These are phyloP conservation scores for Carcinoscorpius rotundicauda DNA, from an alignment of 1,140 invertebrate genomes.

Conservation along the genomic window DNA sequence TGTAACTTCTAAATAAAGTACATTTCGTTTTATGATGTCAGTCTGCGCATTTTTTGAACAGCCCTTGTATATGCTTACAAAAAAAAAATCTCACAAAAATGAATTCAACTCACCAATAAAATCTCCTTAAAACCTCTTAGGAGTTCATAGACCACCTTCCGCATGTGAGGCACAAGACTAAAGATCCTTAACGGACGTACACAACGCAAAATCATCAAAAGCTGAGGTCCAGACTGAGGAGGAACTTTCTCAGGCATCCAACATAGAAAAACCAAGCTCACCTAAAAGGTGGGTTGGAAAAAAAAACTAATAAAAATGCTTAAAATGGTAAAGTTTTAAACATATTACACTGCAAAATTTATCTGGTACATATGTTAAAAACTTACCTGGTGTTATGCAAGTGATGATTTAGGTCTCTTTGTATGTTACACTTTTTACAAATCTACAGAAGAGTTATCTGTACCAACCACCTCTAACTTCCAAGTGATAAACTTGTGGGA, in stretches of 20 bases:
- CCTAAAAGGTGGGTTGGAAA: constrained; percentile 39
- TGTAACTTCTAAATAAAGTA: too few relatives aligned
- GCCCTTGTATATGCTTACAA: not conserved
- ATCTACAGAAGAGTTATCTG: too few relatives aligned
- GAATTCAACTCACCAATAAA: constrained; percentile 52
- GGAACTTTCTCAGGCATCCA: constrained; percentile 78
- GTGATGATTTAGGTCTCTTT: too few relatives aligned
- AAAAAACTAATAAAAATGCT: not conserved
- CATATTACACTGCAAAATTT: too few relatives aligned
- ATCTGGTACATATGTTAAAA: too few relatives aligned
- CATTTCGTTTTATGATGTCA: too few relatives aligned
- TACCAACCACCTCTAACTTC: too few relatives aligned
- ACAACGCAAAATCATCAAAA: constrained; percentile 92
- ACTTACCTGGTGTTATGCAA: too few relatives aligned
- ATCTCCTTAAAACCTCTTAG: constrained; percentile 99
- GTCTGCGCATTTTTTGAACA: too few relatives aligned
- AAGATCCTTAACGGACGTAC: constrained; percentile 93
- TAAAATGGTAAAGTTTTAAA: too few relatives aligned
- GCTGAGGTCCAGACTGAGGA: constrained; percentile 80
- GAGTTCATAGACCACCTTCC: constrained; percentile 96
- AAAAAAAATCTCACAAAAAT: constrained; percentile 19
- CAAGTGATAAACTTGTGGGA: too few relatives aligned
- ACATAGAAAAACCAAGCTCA: constrained; percentile 83
- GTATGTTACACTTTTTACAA: too few relatives aligned
- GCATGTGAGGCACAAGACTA: constrained; percentile 96